phyloP scores from a whole-genome alignment of 2,888 invertebrate species.

The Tethea ocularis region DNA sequence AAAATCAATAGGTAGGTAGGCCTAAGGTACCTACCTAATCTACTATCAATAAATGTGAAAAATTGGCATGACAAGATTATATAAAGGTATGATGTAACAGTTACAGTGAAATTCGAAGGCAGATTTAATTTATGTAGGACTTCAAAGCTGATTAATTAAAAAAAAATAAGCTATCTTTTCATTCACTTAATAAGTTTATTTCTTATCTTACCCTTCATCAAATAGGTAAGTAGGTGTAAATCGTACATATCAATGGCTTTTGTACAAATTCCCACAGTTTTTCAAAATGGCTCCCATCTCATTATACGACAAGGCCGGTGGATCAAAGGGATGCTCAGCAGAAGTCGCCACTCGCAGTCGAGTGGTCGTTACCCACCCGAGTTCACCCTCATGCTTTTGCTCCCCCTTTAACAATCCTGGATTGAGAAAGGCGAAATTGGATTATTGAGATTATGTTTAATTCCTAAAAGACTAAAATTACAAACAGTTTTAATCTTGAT shows the following conservation, averaged over 20 bases:
- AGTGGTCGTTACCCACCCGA: constrained; percentile 63
- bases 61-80: no score
- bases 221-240: not conserved
- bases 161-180: not conserved
- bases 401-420: constrained; percentile 54
- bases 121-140: not conserved
- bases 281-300: constrained; percentile 57
- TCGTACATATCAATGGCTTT: not conserved
- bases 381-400: constrained; percentile 54
- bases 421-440: constrained; percentile 48
- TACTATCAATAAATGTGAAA: no score
- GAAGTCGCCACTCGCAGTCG: constrained; percentile 59
- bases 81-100: no score
- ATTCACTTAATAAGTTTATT: not conserved
- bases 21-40: no score
- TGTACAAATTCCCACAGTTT: constrained; percentile 24
- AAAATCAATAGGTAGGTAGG: no score
- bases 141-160: no score
- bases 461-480: not conserved
- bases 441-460: constrained; percentile 47
- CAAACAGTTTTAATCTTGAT: no score
- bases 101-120: not conserved
- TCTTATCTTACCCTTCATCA: not conserved
- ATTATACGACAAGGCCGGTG: constrained; percentile 59
- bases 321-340: constrained; percentile 75